These are phyloP conservation scores for Phoebastria nigripes DNA, from an alignment of 2,797 vertebrate species.

Conservation along the genomic window DNA sequence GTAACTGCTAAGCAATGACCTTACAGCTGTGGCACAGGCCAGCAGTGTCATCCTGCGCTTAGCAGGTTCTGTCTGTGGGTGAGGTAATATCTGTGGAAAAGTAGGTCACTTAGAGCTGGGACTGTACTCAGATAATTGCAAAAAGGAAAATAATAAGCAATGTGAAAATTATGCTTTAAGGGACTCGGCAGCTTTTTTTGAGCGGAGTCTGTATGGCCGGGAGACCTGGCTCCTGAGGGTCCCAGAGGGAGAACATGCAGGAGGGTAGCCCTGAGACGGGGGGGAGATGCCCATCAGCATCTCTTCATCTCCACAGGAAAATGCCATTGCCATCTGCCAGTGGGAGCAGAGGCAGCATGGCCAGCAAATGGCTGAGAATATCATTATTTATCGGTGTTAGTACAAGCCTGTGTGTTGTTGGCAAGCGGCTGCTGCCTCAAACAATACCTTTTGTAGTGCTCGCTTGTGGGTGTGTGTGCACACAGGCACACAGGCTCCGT, in stretches of 20 bases:
- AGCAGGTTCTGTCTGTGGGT: background rate
- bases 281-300: constrained; percentile 17
- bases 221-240: background rate
- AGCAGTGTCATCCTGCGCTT: background rate
- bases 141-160: background rate
- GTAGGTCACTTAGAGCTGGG: background rate
- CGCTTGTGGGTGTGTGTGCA: background rate
- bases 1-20: background rate
- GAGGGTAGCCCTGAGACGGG: background rate
- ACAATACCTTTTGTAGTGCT: background rate
- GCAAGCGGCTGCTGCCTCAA: background rate
- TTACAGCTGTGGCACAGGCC: background rate
- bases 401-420: background rate
- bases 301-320: background rate
- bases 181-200: background rate
- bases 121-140: background rate
- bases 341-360: constrained; percentile 20
- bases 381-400: background rate
- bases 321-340: constrained; percentile 38
- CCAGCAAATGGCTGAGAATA: constrained; percentile 15
- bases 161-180: background rate
- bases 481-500: background rate
- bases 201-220: background rate
- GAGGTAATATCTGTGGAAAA: background rate
- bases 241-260: background rate